Conservation (phyloP, 2,113 vertebrate species). For the Candoia aspera region DNA sequence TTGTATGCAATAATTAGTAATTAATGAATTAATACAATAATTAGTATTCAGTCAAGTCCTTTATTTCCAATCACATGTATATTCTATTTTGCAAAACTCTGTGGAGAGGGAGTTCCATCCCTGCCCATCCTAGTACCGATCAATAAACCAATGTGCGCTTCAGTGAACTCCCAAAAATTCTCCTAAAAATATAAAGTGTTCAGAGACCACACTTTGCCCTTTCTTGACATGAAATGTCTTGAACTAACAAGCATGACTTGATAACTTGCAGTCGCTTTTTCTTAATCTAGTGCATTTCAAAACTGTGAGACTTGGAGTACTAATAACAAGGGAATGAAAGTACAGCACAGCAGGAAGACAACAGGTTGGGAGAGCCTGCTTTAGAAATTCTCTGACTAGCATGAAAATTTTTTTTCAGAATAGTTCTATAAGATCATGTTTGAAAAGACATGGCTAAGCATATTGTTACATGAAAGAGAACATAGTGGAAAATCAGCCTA, state of each 20-base stretch:
- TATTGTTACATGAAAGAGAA: neutral
- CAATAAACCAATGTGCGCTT: neutral
- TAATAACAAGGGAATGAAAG: neutral
- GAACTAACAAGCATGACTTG: neutral
- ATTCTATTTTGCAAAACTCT: neutral
- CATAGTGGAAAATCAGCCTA: neutral
- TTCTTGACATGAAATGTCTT: neutral
- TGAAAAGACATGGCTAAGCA: neutral
- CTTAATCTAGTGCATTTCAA: neutral
- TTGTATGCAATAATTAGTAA: too few species aligned
- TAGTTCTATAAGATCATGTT: neutral
- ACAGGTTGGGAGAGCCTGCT: neutral
- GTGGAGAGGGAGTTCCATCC: neutral
- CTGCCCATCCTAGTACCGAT: neutral
- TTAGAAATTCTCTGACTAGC: neutral
- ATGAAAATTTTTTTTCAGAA: neutral
- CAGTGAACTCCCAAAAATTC: neutral
- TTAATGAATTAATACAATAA: too few species aligned
- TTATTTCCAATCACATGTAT: neutral
- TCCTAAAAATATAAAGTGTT: constrained; percentile 1
- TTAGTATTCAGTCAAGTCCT: neutral
- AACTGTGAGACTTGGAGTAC: neutral
- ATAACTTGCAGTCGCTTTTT: neutral
- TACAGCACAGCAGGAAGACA: neutral
- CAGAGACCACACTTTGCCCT: neutral